Base-by-base conservation (phyloP, 2,797 vertebrate genomes). In the Allobates femoralis region DNA sequence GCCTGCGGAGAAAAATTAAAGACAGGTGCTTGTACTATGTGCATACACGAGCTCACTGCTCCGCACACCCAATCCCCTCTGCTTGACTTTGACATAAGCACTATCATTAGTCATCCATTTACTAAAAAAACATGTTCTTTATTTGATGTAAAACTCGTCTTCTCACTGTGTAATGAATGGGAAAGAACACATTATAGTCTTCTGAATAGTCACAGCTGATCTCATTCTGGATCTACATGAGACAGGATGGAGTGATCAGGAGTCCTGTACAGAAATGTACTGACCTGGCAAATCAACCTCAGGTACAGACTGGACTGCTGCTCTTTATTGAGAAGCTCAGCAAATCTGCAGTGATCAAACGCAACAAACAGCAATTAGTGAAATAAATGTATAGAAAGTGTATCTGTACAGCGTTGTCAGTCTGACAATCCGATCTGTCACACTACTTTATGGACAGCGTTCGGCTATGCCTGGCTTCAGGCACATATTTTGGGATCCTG, bases 1-100 rank as follows among this genome's bases (percentile, higher is more conserved):
- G 89, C 28, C 97, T 98, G 88, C 69, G 77, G 82, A 56, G 83
- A 79, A 80, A 80, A 84, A 85, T 85, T 41, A 88, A 81, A 56
- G 62, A 41, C 30, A 66, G 85, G 84, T 86, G 84, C 55, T 86
- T 81, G 67, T 73, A 86, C 55, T 60, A 51, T 46, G 75, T n/a
- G 62, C 75, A 58, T 30, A 71, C 64, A 41, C 32, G 73, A 80
- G 28, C 37, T 62, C 6, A 55, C 21, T n/a, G 10, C 76, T 60
- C 69, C 62, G 18, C 58, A 50, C 58, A 1, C 50, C 56, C 58
- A 37, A n/a, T 73, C 84, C 84, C 53, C 46, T 80, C 67, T 64
- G 55, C 78, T 73, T 73, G 37, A 80, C 76, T 85, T 69, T 80
- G 32, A 79, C 64, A 56, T 56, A 69, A 85, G 75, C 11, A 78